Percentiles rank a stretch among this genome's conserved stretches.
phyloP scores from a whole-genome alignment of 2,888 invertebrate species.

The Agriopis leucophaearia region DNA sequence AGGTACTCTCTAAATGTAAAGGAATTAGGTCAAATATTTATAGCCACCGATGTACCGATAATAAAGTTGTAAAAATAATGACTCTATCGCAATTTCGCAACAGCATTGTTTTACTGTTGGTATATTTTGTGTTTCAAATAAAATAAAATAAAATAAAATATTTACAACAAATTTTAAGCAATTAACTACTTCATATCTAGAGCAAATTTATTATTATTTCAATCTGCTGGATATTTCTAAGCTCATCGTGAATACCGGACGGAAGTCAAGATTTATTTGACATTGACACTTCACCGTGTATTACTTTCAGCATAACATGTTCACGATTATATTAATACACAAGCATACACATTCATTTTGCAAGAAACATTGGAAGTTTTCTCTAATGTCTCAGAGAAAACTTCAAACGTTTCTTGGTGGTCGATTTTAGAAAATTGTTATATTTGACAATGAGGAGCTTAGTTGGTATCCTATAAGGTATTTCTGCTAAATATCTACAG shows the following conservation, averaged over 20 bases:
- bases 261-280: not conserved
- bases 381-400: too few species aligned
- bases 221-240: not conserved
- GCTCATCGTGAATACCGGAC: not conserved
- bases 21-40: slow-evolving; percentile 1
- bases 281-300: too few species aligned
- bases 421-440: not conserved
- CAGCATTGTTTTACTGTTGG: too few species aligned
- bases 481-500: slow-evolving; percentile 13
- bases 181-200: not conserved
- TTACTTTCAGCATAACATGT: too few species aligned
- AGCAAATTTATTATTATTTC: too few species aligned
- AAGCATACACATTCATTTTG: too few species aligned
- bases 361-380: too few species aligned
- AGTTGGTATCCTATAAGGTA: not conserved
- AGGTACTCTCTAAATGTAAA: not conserved
- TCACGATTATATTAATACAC: too few species aligned
- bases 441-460: not conserved
- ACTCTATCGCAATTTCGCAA: not conserved
- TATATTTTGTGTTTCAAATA: not conserved
- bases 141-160: too few species aligned
- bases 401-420: too few species aligned
- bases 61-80: not conserved
- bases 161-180: too few species aligned
- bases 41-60: not conserved